These are phyloP conservation scores for Lydus trimaculatus DNA, from an alignment of 2,888 invertebrate genomes.

Conservation along the genomic window DNA sequence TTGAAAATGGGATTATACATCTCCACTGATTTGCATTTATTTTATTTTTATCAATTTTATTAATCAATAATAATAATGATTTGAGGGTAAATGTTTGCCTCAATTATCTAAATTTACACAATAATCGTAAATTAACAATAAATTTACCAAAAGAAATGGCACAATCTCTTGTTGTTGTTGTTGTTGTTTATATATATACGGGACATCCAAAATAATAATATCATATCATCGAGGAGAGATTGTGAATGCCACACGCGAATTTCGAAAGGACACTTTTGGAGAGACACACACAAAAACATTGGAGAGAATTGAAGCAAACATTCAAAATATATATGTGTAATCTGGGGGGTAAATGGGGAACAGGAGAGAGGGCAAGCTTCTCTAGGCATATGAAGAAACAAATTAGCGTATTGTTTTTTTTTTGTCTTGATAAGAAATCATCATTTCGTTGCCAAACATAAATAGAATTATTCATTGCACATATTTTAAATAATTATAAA, in stretches of 20 bases:
- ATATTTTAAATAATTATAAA: conserved; percentile 46
- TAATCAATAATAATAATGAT: background rate
- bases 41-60: no score
- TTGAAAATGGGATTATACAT: conserved; percentile 34
- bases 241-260: background rate
- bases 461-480: conserved; percentile 53
- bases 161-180: background rate
- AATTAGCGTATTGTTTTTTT: background rate
- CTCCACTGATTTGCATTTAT: conserved; percentile 29
- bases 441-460: conserved; percentile 57
- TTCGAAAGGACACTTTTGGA: conserved; percentile 32
- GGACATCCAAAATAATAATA: conserved; percentile 11
- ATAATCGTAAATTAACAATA: background rate
- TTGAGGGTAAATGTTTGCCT: conserved; percentile 23
- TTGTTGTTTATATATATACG: no score
- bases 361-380: background rate
- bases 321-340: no score
- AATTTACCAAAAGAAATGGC: background rate
- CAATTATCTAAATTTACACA: conserved; percentile 8
- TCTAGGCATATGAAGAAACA: background rate
- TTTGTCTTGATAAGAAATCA: conserved; percentile 4
- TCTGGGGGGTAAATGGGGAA: conserved; percentile 3
- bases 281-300: background rate
- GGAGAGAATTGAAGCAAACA: conserved; percentile 24
- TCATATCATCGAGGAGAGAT: conserved; percentile 6